A percentile compares a stretch with the other conserved stretches of the same genome.
Conservation (phyloP, 2,797 vertebrate species). For the Chloroceryle amazona region DNA sequence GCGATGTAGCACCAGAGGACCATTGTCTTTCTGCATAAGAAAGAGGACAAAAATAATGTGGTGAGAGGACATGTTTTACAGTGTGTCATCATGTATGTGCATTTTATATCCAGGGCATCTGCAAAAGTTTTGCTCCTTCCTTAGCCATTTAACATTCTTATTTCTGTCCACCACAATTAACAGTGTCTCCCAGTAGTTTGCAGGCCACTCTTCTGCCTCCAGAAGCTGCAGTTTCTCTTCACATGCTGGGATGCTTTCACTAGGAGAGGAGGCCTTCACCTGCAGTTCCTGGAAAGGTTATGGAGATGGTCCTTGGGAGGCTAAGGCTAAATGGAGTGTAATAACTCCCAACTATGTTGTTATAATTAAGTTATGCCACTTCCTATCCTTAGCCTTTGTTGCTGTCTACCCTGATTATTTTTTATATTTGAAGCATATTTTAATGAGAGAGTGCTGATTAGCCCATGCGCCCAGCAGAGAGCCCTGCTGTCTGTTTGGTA, state of each 20-base stretch:
- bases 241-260: not conserved
- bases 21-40: not conserved
- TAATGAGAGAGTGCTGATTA: not conserved
- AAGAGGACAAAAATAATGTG: not conserved
- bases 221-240: not conserved
- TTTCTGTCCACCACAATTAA: not conserved
- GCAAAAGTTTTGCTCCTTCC: not conserved
- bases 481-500: not conserved
- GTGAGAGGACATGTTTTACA: not conserved
- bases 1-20: not conserved
- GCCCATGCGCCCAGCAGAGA: rapidly evolving
- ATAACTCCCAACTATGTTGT: not conserved
- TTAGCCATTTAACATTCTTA: not conserved
- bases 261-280: not conserved
- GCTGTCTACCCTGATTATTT: not conserved
- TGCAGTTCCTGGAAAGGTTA: not conserved
- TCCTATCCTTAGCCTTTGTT: not conserved
- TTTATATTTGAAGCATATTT: not conserved
- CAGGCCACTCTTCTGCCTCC: not conserved
- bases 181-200: not conserved
- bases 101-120: not conserved
- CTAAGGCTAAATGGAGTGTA: not conserved
- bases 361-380: not conserved
- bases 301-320: not conserved
- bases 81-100: rapidly evolving